Evolutionary conservation across 2,113 vertebrate genomes (phyloP).

Genomic region (Alexandromys fortis): DNA sequence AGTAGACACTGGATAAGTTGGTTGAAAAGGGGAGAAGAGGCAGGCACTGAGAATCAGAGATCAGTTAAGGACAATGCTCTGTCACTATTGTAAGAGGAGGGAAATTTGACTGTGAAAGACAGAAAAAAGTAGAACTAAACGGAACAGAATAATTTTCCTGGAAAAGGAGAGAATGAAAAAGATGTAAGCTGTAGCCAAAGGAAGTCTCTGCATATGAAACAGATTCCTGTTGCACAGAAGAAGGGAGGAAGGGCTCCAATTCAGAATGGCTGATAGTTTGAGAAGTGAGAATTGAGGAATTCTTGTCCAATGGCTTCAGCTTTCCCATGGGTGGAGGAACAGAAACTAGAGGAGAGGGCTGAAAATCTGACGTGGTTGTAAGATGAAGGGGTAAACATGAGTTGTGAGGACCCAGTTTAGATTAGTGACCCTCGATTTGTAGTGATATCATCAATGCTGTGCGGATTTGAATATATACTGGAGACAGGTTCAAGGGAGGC

Average conservation of each 20-base stretch:
- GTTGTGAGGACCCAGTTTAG: background rate
- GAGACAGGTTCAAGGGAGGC: background rate
- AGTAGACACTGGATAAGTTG: slow-evolving; percentile 1
- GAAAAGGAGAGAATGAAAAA: background rate
- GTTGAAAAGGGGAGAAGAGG: background rate
- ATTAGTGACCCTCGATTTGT: background rate
- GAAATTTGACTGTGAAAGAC: background rate
- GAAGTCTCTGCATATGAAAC: background rate
- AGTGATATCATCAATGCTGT: background rate
- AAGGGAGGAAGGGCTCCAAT: background rate
- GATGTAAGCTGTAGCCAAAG: background rate
- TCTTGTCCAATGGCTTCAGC: background rate
- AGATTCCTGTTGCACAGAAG: background rate
- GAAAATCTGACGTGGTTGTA: background rate
- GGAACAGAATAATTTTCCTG: background rate
- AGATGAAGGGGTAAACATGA: background rate
- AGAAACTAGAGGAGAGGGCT: background rate
- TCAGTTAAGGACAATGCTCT: slow-evolving; percentile 11
- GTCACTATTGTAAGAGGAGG: background rate
- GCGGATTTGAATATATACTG: background rate
- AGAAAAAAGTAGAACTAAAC: slow-evolving; percentile 22
- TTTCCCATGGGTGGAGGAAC: background rate
- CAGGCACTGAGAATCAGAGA: background rate
- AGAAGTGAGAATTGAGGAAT: background rate
- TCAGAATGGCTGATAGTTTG: background rate